Conservation (phyloP, 2,888 invertebrate species). For the Allygus modestus region DNA sequence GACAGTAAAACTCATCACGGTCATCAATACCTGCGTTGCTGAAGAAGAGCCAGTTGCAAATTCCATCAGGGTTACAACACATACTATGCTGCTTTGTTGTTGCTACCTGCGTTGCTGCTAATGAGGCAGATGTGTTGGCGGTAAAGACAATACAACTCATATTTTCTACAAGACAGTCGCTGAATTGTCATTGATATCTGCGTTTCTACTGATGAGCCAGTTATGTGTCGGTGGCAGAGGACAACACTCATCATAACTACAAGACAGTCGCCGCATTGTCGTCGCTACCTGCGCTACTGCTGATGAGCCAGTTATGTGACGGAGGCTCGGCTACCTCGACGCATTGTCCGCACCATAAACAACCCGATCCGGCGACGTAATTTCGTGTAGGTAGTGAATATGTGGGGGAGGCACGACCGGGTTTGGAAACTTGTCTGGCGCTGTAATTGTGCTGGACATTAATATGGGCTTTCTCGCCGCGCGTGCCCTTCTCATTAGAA, state of each 20-base stretch:
- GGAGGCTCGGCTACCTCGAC: conserved; percentile 26
- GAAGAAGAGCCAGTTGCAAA: too few species aligned
- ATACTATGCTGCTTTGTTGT: too few species aligned
- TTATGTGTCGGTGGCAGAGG: neutral
- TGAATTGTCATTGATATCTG: neutral
- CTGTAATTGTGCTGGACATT: conserved; percentile 43
- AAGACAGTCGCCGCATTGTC: neutral
- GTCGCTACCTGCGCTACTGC: neutral
- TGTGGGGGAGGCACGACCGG: neutral
- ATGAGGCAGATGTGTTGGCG: neutral
- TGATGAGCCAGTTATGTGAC: conserved; percentile 10
- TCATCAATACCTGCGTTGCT: too few species aligned
- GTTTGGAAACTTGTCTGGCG: conserved; percentile 41
- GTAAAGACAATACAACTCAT: too few species aligned
- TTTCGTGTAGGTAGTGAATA: neutral
- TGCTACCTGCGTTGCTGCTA: neutral
- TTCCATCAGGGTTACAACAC: too few species aligned
- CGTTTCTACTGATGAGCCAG: neutral
- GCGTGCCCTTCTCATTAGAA: conserved; percentile 50
- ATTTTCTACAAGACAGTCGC: too few species aligned
- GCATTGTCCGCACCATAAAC: conserved; percentile 4
- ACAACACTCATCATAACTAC: neutral
- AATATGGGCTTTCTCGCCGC: conserved; percentile 44
- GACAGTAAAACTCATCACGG: too few species aligned
- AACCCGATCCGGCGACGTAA: neutral